Percentiles rank a stretch among this genome's conserved stretches.
Evolutionary conservation across 2,797 vertebrate genomes (phyloP).

Genomic region (Rhincodon typus): DNA sequence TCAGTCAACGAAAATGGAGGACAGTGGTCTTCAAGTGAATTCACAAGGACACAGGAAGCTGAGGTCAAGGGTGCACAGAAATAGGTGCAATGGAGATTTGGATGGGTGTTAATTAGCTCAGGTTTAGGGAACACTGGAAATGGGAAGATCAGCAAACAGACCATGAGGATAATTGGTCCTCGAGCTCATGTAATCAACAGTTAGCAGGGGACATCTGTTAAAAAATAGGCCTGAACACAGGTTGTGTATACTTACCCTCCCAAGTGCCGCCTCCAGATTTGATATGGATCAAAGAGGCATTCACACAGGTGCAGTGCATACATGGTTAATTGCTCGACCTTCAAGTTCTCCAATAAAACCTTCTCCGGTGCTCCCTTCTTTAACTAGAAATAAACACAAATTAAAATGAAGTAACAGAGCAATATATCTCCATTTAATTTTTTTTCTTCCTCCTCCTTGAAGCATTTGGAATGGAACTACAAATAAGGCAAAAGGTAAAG

Average conservation of each 20-base stretch:
- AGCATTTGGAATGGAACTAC: too few species aligned
- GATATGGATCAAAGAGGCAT: constrained; percentile 89
- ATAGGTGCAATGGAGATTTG: not conserved
- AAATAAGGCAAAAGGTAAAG: too few species aligned
- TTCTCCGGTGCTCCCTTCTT: constrained; percentile 54
- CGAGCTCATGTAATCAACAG: not conserved
- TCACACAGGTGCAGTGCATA: constrained; percentile 81
- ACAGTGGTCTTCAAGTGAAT: not conserved
- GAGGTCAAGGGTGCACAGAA: not conserved
- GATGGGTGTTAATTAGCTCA: not conserved
- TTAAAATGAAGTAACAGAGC: not conserved
- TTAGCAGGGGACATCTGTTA: not conserved
- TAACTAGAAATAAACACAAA: constrained; percentile 54
- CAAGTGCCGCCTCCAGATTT: constrained; percentile 82
- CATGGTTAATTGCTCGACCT: constrained; percentile 64
- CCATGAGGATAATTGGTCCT: not conserved
- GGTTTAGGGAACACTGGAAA: not conserved
- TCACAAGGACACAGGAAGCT: not conserved
- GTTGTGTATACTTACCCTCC: constrained; percentile 66
- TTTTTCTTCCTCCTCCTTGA: too few species aligned
- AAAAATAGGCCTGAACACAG: too few species aligned
- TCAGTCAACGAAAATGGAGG: not conserved
- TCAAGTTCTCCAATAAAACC: constrained; percentile 26
- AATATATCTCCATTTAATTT: not conserved
- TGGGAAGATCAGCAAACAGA: not conserved